Evolutionary conservation across 2,113 vertebrate genomes (phyloP), one percentile per base, ranked within the genome.

Genomic region (Nerophis lumbriciformis): DNA sequence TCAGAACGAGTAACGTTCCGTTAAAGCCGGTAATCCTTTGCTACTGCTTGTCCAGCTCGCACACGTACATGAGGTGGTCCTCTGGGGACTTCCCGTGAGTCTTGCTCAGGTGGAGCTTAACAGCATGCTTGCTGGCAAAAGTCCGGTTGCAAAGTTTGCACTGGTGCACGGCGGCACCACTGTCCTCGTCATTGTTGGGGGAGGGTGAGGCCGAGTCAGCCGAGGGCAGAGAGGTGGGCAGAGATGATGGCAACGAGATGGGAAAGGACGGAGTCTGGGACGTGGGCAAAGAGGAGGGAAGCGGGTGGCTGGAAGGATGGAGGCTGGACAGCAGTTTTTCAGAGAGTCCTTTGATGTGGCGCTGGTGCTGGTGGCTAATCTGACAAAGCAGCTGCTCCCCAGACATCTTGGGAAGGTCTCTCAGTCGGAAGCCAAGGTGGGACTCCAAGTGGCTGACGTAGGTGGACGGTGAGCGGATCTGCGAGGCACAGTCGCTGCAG

Each of bases 71-170:
- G 72, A 99, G 95, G 82, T 99, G 97, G 85, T 99, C 97, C 85
- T 99, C 97, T 0, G 97, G 97, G 49, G 97, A 99, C 81, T 99
- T 99, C 61, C 95, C 95, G 5, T 99, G 96, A 77, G 96, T 98
- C 91, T 99, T 99, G 86, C 96, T 99, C 88, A 99, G 93, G 88
- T 99, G 97, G 66, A 99, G 96, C 85, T 99, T 99, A 68, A 99
- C 95, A 0, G 97, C 97, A 16, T 99, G 97, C 90, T 98, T 98
- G 88, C 97, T 98, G 0, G 94, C 96, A 94, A 99, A 99, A 89
- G 97, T 98, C 93, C 97, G 94, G 80, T 97, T 98, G 88, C 97
- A 99, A 72, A 99, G 96, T 88, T 96, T 98, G 88, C 96, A 98
- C 88, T 97, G 96, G 87, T 97, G 95, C 66, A 92, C 85, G 76